phyloP scores from a whole-genome alignment of 2,113 vertebrate species.

The Cephalopholis sonnerati region DNA sequence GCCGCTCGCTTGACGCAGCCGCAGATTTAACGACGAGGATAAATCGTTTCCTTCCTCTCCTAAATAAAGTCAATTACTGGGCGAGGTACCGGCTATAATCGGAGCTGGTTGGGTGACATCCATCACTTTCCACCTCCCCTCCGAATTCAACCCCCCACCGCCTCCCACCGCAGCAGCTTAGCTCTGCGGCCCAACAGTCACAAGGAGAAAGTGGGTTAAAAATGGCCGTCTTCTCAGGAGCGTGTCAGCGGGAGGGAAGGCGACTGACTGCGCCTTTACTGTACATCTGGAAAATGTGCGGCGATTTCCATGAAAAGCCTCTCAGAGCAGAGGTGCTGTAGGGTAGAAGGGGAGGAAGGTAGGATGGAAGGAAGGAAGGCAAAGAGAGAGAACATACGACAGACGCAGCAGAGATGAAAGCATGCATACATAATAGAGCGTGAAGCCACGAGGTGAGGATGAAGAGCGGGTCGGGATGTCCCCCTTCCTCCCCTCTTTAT shows the following conservation, averaged over 20 bases:
- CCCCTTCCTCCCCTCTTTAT: conserved; percentile 27
- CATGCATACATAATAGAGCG: conserved; percentile 56
- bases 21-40: too few species aligned
- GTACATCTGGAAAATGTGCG: background rate
- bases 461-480: conserved; percentile 44
- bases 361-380: background rate
- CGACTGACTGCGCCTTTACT: background rate
- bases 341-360: background rate
- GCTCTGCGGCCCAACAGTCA: background rate
- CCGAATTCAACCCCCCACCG: background rate
- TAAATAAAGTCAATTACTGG: conserved; percentile 12
- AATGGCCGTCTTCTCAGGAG: conserved; percentile 45
- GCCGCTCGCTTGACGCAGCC: too few species aligned
- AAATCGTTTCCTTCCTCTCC: conserved; percentile 12
- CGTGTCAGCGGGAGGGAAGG: background rate
- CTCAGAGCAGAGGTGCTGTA: conserved; percentile 18
- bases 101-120: conserved; percentile 6
- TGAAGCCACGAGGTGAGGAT: conserved; percentile 68
- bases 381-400: background rate
- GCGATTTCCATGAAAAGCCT: background rate
- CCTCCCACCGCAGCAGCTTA: background rate
- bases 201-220: conserved; percentile 43
- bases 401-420: conserved; percentile 33
- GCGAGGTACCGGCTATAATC: background rate
- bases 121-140: conserved; percentile 10